Evolutionary conservation across 2,113 vertebrate species (phyloP), one percentile per base, ranked within the genome.

Genomic region (Origma solitaria): DNA sequence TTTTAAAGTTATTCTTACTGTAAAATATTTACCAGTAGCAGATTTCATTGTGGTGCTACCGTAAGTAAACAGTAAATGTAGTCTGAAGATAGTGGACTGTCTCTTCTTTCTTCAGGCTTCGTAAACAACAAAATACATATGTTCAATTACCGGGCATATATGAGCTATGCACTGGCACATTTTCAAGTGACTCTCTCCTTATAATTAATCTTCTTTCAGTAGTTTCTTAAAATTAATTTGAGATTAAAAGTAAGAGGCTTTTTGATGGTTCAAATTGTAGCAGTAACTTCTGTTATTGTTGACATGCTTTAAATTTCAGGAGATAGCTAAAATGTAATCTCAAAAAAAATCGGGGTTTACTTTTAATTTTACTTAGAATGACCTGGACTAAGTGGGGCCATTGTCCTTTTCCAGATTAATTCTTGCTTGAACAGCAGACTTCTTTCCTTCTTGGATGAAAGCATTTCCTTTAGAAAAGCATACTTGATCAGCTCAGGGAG

Each of bases 281-380:
- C 27, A 73, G 9, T 66, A 20, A 35, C 68, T 22, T 79, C 31
- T 56, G 12, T 53, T 58, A 37, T 13, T 69, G 35, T 47, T 84
- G 53, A 44, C 38, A 11, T 85, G 40, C 44, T 83, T 91, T 95
- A 73, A 69, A 85, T 87, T 76, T 77, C 50, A 77, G 78, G 53
- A 85, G 58, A 31, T 66, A 79, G 15, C 14, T 65, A 30, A n/a
- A 4, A n/a, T 20, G 14, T 49, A 42, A 72, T 57, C 16, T 56
- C 47, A 35, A 69, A 57, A 78, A 47, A 47, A 47, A 23, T 5
- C 0, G 0, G 7, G 2, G 4, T 91, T 76, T 66, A 35, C 73
- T 84, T 95, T 82, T 65, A 42, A 25, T 69, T 76, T 79, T 87
- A 70, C 22, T 79, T 37, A 57, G 79, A 82, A 64, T 27, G 3